These are phyloP conservation scores for Bugulina stolonifera DNA, from an alignment of 2,888 invertebrate species.

Conservation along the genomic window DNA sequence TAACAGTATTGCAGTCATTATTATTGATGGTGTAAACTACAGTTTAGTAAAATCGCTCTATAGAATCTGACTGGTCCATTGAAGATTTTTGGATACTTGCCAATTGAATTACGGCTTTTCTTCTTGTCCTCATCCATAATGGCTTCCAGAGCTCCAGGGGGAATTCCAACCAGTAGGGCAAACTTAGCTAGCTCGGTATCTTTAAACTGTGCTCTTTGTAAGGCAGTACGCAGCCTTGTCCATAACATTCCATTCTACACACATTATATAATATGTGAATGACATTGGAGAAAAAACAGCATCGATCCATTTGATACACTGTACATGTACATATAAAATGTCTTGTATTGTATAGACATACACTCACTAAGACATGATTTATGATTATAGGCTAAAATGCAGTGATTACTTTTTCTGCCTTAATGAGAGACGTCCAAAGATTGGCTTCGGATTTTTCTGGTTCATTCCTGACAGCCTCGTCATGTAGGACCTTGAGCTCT, in stretches of 20 bases:
- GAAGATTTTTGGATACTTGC: no score
- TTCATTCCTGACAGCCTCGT: background rate
- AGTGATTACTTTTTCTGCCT: background rate
- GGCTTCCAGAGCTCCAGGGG: background rate
- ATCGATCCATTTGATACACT: no score
- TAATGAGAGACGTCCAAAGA: constrained; percentile 4
- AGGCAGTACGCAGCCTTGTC: background rate
- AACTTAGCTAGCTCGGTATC: background rate
- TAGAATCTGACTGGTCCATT: no score
- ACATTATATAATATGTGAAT: background rate
- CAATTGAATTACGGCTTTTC: no score
- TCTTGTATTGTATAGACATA: no score
- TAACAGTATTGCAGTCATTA: no score
- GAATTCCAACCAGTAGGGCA: background rate
- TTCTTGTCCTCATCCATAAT: background rate
- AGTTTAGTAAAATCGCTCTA: no score
- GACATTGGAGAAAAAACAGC: no score
- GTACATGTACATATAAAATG: no score
- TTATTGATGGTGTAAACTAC: no score
- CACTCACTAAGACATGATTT: no score
- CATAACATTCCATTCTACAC: constrained; percentile 3
- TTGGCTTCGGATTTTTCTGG: background rate
- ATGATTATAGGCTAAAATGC: background rate
- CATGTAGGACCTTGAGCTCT: background rate
- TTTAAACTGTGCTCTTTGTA: background rate